Percentiles rank a stretch among this genome's conserved stretches.
Conservation (phyloP, 2,113 vertebrate species). For the Stegastes partitus region DNA sequence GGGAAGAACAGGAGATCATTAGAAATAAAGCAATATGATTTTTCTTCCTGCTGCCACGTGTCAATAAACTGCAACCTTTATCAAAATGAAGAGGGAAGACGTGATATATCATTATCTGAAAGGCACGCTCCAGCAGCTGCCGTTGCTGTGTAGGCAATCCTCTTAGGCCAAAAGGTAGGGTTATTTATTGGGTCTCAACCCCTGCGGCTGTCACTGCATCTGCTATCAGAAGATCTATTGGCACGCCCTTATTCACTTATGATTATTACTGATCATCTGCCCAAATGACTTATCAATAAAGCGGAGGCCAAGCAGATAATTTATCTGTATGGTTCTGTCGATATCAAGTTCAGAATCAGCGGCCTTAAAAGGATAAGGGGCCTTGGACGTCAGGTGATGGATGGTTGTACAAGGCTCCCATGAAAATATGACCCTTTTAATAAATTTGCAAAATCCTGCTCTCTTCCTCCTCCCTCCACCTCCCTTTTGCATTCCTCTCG, state of each 20-base stretch:
- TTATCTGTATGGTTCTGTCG: slow-evolving; percentile 87
- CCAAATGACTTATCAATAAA: slow-evolving; percentile 89
- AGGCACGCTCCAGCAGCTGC: slow-evolving; percentile 53
- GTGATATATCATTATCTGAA: slow-evolving; percentile 80
- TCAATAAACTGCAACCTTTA: slow-evolving; percentile 79
- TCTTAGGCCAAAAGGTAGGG: slow-evolving; percentile 78
- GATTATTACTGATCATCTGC: slow-evolving; percentile 91
- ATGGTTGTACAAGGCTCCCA: slow-evolving; percentile 70
- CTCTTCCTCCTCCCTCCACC: slow-evolving; percentile 40
- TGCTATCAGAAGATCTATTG: slow-evolving; percentile 74
- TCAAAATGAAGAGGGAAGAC: slow-evolving; percentile 74
- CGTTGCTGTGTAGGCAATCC: slow-evolving; percentile 78
- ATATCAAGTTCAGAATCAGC: slow-evolving; percentile 87
- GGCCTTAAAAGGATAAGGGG: slow-evolving; percentile 85
- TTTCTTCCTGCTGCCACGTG: slow-evolving; percentile 66
- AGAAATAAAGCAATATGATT: slow-evolving; percentile 76
- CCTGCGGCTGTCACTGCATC: slow-evolving; percentile 57
- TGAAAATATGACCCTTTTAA: slow-evolving; percentile 83
- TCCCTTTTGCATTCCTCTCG: slow-evolving; percentile 47
- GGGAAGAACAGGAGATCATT: slow-evolving; percentile 75
- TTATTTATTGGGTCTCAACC: slow-evolving; percentile 64
- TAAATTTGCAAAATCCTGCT: slow-evolving; percentile 75
- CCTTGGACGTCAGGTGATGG: slow-evolving; percentile 73
- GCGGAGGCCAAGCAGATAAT: slow-evolving; percentile 81
- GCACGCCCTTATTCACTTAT: slow-evolving; percentile 86